Percentiles rank a stretch among this genome's conserved stretches.
Conservation (phyloP, 1,140 invertebrate species). For the Orius insidiosus region DNA sequence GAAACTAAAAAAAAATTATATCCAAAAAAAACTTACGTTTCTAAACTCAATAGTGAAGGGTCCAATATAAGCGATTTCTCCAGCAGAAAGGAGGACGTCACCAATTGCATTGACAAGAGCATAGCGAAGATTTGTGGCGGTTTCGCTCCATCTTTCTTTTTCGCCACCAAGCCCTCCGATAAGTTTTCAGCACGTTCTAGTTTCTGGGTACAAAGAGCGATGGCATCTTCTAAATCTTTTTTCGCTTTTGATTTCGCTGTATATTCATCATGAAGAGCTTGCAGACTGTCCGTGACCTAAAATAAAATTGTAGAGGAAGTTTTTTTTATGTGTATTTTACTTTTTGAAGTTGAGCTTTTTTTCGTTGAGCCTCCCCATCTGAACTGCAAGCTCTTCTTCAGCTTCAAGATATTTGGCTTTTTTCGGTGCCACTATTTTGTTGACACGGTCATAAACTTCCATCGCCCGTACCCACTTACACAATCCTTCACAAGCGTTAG, state of each 20-base stretch:
- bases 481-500: slow-evolving; percentile 81
- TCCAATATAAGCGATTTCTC: slow-evolving; percentile 78
- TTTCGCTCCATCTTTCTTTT: slow-evolving; percentile 70
- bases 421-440: slow-evolving; percentile 88
- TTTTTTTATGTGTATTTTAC: slow-evolving; percentile 23
- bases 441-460: slow-evolving; percentile 87
- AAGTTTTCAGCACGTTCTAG: slow-evolving; percentile 72
- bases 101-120: slow-evolving; percentile 71
- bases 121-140: slow-evolving; percentile 50
- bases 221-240: slow-evolving; percentile 87
- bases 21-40: slow-evolving; percentile 26
- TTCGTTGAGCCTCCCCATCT: slow-evolving; percentile 80
- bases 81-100: slow-evolving; percentile 74
- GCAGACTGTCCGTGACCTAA: slow-evolving; percentile 73
- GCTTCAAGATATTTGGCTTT: slow-evolving; percentile 67
- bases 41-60: slow-evolving; percentile 69
- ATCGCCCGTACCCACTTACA: slow-evolving; percentile 86
- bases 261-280: slow-evolving; percentile 89
- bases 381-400: slow-evolving; percentile 59
- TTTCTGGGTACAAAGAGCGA: slow-evolving; percentile 80
- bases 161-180: slow-evolving; percentile 76
- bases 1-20: neutral
- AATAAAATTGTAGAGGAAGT: slow-evolving; percentile 6
- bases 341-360: slow-evolving; percentile 66
- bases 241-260: slow-evolving; percentile 91